Evolutionary conservation across 2,888 invertebrate species (phyloP).

Genomic region (Panzeria rudis): DNA sequence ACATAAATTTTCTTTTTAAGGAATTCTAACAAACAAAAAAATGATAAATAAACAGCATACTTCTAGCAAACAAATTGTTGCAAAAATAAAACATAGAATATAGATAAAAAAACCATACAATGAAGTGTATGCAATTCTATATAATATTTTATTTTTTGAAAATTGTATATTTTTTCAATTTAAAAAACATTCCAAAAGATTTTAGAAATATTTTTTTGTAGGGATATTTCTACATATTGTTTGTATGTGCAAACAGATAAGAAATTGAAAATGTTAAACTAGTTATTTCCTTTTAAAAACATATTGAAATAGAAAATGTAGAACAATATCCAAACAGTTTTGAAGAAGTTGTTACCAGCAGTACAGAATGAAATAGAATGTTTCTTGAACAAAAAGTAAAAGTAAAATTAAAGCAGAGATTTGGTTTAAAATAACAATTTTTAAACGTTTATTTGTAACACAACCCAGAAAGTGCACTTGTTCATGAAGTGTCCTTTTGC

Average conservation of each 20-base stretch:
- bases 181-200: not conserved
- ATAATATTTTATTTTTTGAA: constrained; percentile 33
- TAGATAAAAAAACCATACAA: constrained; percentile 12
- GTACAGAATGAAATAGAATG: not conserved
- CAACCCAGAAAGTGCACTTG: too few species aligned
- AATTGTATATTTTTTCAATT: constrained; percentile 31
- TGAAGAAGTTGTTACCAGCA: not conserved
- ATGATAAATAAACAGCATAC: constrained; percentile 54
- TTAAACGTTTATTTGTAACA: not conserved
- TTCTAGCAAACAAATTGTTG: constrained; percentile 51
- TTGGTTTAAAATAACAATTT: not conserved
- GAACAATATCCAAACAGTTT: not conserved
- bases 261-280: constrained; percentile 13
- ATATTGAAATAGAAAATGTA: not conserved
- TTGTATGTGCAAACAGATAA: not conserved
- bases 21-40: not conserved
- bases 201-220: not conserved
- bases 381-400: not conserved
- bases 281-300: not conserved
- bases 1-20: not conserved
- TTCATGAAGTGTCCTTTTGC: too few species aligned
- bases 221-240: not conserved
- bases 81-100: not conserved
- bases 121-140: constrained; percentile 36
- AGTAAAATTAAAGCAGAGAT: not conserved